A percentile compares a stretch with the other conserved stretches of the same genome.
Conservation (phyloP, 2,888 invertebrate species). For the Metacarcinus magister region DNA sequence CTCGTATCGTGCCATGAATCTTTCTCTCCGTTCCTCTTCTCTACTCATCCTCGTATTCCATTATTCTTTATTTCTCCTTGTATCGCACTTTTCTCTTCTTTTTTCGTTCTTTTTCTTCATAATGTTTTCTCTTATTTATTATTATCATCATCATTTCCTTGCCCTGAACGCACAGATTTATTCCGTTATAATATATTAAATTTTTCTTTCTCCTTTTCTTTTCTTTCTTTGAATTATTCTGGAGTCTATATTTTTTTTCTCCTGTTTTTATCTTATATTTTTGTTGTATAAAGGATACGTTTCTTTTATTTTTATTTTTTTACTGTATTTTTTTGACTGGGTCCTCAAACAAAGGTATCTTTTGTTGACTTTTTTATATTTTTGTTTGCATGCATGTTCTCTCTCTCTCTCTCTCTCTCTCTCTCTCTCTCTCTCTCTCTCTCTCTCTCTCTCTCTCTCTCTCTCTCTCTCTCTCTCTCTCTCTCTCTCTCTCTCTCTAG, state of each 20-base stretch:
- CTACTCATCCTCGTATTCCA: background rate
- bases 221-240: background rate
- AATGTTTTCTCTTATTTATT: background rate
- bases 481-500: background rate
- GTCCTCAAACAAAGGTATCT: too few relatives aligned
- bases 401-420: constrained; percentile 16
- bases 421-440: constrained; percentile 26
- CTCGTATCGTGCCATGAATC: background rate
- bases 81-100: background rate
- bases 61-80: background rate
- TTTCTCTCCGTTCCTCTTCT: background rate
- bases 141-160: background rate
- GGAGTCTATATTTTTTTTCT: too few relatives aligned
- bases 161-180: background rate
- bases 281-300: background rate
- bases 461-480: background rate
- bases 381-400: background rate
- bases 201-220: background rate
- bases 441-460: constrained; percentile 1
- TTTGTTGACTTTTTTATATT: too few relatives aligned
- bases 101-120: background rate
- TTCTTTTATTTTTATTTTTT: too few relatives aligned
- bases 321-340: too few relatives aligned
- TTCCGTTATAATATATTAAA: too few relatives aligned
- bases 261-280: background rate